A percentile compares a stretch with the other conserved stretches of the same genome.
Evolutionary conservation across 2,888 invertebrate genomes (phyloP).

Genomic region (Agonopterix heracliana): DNA sequence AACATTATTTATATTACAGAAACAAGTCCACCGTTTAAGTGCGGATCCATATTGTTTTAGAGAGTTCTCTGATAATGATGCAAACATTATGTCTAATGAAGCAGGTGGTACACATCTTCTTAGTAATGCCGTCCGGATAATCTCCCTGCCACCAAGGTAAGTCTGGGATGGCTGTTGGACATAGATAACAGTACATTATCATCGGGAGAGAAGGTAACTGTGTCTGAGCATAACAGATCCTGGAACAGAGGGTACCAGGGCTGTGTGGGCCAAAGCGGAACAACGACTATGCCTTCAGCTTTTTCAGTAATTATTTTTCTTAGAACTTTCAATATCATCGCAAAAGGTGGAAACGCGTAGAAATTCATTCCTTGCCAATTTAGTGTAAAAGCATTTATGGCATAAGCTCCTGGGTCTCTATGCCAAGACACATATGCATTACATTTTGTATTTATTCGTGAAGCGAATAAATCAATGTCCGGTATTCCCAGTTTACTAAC

Average conservation of each 20-base stretch:
- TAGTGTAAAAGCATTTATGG: constrained; percentile 5
- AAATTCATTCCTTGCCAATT: constrained; percentile 2
- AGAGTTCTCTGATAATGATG: constrained; percentile 11
- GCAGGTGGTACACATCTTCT: constrained; percentile 1
- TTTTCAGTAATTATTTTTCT: constrained; percentile 7
- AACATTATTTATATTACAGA: constrained; percentile 4
- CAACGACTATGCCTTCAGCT: constrained; percentile 4
- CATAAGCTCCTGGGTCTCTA: constrained; percentile 5
- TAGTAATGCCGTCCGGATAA: constrained; percentile 13
- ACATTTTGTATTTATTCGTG: constrained; percentile 7
- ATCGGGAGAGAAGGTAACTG: neutral
- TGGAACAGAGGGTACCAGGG: constrained; percentile 8
- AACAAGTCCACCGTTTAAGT: constrained; percentile 10
- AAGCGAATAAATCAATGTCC: constrained; percentile 5
- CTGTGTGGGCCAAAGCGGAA: constrained; percentile 7
- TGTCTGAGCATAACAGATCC: neutral
- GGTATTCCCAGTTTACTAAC: neutral
- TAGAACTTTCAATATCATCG: constrained; percentile 2
- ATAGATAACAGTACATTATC: constrained; percentile 2
- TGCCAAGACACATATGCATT: constrained; percentile 4
- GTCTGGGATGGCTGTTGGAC: constrained; percentile 6
- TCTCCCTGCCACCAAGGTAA: constrained; percentile 16
- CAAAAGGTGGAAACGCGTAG: constrained; percentile 8
- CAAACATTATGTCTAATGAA: constrained; percentile 11
- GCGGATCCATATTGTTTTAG: constrained; percentile 10